Evolutionary conservation across 92 coral and sea anemone genomes (phyloP).

Genomic region (Pocillopora meandrina): DNA sequence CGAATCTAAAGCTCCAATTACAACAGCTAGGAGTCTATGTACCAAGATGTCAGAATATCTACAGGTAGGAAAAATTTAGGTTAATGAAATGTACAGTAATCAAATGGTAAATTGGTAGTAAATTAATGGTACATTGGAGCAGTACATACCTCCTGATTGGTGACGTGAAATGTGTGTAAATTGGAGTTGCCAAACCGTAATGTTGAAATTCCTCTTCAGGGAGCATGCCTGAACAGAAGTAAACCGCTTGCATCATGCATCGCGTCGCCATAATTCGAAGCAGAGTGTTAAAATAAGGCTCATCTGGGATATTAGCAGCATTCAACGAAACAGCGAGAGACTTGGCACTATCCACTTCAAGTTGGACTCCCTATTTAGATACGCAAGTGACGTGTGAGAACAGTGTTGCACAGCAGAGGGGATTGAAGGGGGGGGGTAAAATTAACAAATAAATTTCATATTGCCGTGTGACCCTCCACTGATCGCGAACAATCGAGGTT

Average conservation of each 20-base stretch:
- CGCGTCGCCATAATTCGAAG: slow-evolving; percentile 97
- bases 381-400: neutral
- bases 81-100: too few species aligned
- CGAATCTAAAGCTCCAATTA: slow-evolving; percentile 88
- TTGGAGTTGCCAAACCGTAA: slow-evolving; percentile 98
- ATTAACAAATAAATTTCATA: too few species aligned
- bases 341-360: slow-evolving; percentile 89
- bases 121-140: neutral
- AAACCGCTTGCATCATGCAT: slow-evolving; percentile 99
- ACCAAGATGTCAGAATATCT: slow-evolving; percentile 96
- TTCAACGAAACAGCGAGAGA: slow-evolving; percentile 89
- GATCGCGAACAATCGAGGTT: too few species aligned
- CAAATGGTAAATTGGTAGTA: neutral
- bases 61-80: neutral
- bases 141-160: slow-evolving; percentile 88
- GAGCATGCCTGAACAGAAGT: slow-evolving; percentile 97
- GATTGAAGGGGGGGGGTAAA: too few species aligned
- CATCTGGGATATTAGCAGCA: slow-evolving; percentile 78
- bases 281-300: slow-evolving; percentile 95
- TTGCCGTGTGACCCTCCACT: too few species aligned
- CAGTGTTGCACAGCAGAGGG: neutral
- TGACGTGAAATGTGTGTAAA: slow-evolving; percentile 97
- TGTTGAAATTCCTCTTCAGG: slow-evolving; percentile 86
- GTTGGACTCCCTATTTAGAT: slow-evolving; percentile 70
- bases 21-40: slow-evolving; percentile 93